Percentiles rank a stretch among this genome's conserved stretches.
These are phyloP conservation scores for Formica exsecta DNA, from an alignment of 1,140 invertebrate genomes.

Conservation along the genomic window DNA sequence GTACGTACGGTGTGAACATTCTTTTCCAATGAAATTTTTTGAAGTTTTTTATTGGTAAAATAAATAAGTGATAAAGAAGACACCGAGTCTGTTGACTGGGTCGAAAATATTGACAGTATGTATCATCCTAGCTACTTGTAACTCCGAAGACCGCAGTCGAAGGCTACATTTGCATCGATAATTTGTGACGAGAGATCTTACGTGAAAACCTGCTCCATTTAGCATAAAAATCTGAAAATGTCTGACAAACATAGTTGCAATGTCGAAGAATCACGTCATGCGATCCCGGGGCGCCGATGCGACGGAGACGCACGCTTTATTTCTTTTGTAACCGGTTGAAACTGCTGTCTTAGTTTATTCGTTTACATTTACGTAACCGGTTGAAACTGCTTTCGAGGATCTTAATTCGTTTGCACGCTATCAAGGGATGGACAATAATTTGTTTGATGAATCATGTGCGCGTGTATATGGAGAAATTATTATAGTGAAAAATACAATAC, in stretches of 20 bases:
- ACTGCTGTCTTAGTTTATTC: constrained; percentile 21
- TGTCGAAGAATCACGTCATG: constrained; percentile 29
- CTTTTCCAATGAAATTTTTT: constrained; percentile 21
- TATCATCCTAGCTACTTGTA: neutral
- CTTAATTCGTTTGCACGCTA: constrained; percentile 28
- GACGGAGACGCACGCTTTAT: constrained; percentile 1
- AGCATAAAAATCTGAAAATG: constrained; percentile 43
- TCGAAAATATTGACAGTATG: constrained; percentile 13
- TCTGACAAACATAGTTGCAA: constrained; percentile 20
- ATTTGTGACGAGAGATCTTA: neutral
- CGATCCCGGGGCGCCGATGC: neutral
- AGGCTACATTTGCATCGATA: neutral
- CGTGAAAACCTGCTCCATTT: neutral
- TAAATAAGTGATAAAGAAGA: constrained; percentile 24
- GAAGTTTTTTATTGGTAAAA: neutral
- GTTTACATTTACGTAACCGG: constrained; percentile 66
- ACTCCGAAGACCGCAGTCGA: neutral
- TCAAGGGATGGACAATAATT: constrained; percentile 65
- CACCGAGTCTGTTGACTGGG: neutral
- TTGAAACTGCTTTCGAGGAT: constrained; percentile 74
- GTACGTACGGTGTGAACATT: neutral
- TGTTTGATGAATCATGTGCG: constrained; percentile 62
- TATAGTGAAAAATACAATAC: too few relatives aligned
- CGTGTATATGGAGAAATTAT: neutral
- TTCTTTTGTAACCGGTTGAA: constrained; percentile 58